Evolutionary conservation across 1,140 invertebrate species (phyloP), one percentile per base, ranked within the genome.

Genomic region (Polyergus mexicanus): DNA sequence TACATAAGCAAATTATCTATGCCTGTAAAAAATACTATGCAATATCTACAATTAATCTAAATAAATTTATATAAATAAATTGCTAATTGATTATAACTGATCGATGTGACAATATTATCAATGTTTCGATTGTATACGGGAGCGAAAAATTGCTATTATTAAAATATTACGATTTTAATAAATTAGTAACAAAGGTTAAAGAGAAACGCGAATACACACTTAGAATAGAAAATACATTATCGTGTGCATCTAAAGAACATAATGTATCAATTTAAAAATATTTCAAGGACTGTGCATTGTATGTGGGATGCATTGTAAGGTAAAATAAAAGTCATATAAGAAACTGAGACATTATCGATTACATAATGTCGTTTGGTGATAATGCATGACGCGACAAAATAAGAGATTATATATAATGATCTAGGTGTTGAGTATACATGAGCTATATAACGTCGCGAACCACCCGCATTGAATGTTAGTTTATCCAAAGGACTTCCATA

Each of bases 391-490:
- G 38, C 38, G 68, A 72, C 25, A 60, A 74, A 77, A 83, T 62
- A 16, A 11, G 10, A 44, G 2, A 0, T 60, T 72, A 72, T 83
- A 60, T 81, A 71, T 81, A 81, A 81, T 72, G 38, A 71, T 44
- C 65, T 25, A 44, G 54, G 19, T 38, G n/a, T 47, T 35, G 25
- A 60, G 51, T 44, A 60, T 25, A 32, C 44, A 47, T 62, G 68
- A 72, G 32, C 38, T 19, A 62, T 72, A 72, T 60, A 60, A 83
- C 16, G 11, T 11, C 11, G 19, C 38, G 16, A 66, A 72, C 22
- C 32, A 38, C 19, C 63, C 2, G 4, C 25, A 83, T 72, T 88
- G 85, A 86, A 81, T 54, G 47, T 71, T 71, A 71, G 54, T 60
- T 83, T 13, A 47, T 38, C 28, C 66, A 44, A 28, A 58, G 35